Conservation (phyloP, 2,797 vertebrate species). For the Streptopelia turtur region DNA sequence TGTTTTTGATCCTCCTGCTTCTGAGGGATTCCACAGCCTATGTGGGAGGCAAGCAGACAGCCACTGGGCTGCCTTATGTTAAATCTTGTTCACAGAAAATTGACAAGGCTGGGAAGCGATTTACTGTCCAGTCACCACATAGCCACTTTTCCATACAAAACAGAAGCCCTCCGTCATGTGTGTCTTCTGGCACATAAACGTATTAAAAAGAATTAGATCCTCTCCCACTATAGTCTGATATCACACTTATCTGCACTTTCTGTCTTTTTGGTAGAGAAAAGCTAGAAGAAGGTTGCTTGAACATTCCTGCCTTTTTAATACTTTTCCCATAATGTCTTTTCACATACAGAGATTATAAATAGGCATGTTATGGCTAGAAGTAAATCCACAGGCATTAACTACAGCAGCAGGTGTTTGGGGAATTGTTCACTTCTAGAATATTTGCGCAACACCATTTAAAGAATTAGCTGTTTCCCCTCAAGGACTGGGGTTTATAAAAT, state of each 20-base stretch:
- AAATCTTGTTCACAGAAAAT: background rate
- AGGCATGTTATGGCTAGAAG: slow-evolving; percentile 49
- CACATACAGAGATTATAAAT: slow-evolving; percentile 28
- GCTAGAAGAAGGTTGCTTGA: background rate
- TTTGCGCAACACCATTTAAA: slow-evolving; percentile 13
- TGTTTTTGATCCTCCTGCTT: background rate
- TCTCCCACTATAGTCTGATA: background rate
- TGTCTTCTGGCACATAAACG: background rate
- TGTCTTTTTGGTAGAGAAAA: background rate
- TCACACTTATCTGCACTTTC: background rate
- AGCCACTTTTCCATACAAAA: background rate
- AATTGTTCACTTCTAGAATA: slow-evolving; percentile 15
- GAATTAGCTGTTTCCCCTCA: slow-evolving; percentile 39
- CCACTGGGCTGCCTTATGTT: background rate
- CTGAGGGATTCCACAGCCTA: background rate
- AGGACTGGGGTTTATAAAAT: slow-evolving; percentile 6
- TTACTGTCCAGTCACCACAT: background rate
- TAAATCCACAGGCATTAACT: slow-evolving; percentile 24
- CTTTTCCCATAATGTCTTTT: background rate
- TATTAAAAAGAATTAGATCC: background rate
- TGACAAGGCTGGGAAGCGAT: background rate
- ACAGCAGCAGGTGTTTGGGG: slow-evolving; percentile 39
- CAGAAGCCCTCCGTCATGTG: background rate
- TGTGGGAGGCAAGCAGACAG: background rate
- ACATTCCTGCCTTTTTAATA: slow-evolving; percentile 16